phyloP scores from a whole-genome alignment of 2,888 invertebrate species.

The Metopia argyrocephala region DNA sequence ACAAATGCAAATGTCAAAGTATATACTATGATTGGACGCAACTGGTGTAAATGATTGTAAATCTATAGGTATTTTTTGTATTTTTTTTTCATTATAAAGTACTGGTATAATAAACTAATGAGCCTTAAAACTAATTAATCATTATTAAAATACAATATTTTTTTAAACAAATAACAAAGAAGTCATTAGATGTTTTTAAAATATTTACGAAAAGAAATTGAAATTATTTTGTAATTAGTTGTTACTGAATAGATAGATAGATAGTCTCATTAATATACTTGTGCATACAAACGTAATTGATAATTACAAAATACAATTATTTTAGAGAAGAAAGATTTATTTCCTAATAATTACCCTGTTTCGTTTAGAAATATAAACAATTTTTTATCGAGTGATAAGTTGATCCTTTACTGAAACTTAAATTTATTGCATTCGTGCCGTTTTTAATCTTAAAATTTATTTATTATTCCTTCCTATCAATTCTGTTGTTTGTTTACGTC shows the following conservation, averaged over 20 bases:
- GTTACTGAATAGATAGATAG: neutral
- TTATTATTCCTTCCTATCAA: neutral
- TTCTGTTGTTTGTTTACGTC: neutral
- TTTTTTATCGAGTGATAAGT: neutral
- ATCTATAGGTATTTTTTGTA: too few relatives aligned
- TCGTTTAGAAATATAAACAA: too few relatives aligned
- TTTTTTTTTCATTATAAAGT: too few relatives aligned
- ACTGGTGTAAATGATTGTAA: too few relatives aligned
- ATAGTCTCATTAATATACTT: neutral
- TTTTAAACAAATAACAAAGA: neutral
- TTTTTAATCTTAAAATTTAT: neutral
- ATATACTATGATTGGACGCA: too few relatives aligned
- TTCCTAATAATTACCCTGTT: too few relatives aligned
- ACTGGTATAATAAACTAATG: too few relatives aligned
- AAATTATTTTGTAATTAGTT: neutral
- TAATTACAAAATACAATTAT: too few relatives aligned
- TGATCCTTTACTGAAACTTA: neutral
- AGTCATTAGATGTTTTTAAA: neutral
- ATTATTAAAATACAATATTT: neutral
- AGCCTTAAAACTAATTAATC: neutral
- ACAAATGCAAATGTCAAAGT: too few relatives aligned
- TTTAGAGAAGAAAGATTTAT: too few relatives aligned
- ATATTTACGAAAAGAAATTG: neutral
- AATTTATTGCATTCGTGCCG: neutral
- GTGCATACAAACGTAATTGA: too few relatives aligned